phyloP scores from a whole-genome alignment of 2,797 vertebrate genomes.

The Acrocephalus scirpaceus region DNA sequence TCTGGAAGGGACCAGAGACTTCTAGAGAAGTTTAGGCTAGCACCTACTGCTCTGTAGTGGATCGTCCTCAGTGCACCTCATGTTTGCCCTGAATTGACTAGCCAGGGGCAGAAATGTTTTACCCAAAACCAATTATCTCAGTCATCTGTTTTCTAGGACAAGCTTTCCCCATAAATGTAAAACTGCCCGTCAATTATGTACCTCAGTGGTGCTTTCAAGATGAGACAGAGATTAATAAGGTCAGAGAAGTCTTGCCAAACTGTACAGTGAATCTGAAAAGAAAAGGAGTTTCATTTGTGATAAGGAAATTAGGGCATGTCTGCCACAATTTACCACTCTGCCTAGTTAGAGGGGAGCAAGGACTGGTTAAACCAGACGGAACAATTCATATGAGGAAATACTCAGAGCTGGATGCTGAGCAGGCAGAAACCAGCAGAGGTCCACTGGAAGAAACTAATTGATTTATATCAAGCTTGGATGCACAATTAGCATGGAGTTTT shows the following conservation, averaged over 20 bases:
- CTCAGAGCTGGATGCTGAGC: background rate
- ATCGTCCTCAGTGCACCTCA: rapidly evolving
- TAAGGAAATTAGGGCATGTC: background rate
- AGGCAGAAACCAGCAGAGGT: background rate
- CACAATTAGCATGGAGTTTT: background rate
- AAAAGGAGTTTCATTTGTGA: background rate
- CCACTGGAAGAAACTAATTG: background rate
- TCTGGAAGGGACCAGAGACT: background rate
- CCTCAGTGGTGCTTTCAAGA: background rate
- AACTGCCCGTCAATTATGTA: background rate
- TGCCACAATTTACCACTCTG: background rate
- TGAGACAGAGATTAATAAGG: background rate
- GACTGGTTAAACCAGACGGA: background rate
- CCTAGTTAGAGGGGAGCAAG: background rate
- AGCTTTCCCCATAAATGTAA: background rate
- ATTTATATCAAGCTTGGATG: background rate
- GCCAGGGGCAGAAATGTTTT: background rate
- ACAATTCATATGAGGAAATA: background rate
- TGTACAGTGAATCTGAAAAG: background rate
- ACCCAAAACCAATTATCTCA: background rate
- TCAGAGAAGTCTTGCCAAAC: background rate
- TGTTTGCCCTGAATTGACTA: background rate
- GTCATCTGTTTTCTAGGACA: background rate
- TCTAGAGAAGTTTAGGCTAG: background rate
- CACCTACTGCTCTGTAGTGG: background rate